Evolutionary conservation across 1,140 invertebrate genomes (phyloP).

Genomic region (Drosophila sturtevanti): DNA sequence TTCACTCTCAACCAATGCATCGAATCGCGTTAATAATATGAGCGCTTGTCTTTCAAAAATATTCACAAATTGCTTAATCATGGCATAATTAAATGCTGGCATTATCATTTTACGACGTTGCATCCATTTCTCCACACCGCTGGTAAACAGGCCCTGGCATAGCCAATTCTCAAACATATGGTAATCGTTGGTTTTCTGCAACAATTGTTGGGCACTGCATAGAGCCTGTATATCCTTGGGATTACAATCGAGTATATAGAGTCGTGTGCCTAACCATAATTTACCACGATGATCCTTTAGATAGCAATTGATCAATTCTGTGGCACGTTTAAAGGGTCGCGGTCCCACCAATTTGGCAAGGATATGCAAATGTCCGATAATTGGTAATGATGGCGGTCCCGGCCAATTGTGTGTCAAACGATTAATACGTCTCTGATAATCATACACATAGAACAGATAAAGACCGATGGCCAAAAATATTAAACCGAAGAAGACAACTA

Average conservation of each 20-base stretch:
- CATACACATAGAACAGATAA: constrained; percentile 32
- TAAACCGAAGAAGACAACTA: constrained; percentile 29
- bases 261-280: constrained; percentile 60
- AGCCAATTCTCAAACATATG: constrained; percentile 87
- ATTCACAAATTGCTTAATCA: constrained; percentile 80
- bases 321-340: constrained; percentile 31
- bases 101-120: constrained; percentile 90
- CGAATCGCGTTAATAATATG: constrained; percentile 34
- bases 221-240: constrained; percentile 69
- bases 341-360: constrained; percentile 48
- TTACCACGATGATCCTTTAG: constrained; percentile 63
- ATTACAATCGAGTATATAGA: constrained; percentile 66
- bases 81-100: constrained; percentile 94
- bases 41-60: constrained; percentile 53
- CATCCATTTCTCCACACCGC: constrained; percentile 89
- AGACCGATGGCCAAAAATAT: constrained; percentile 7
- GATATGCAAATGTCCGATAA: constrained; percentile 63
- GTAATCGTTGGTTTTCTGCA: constrained; percentile 83
- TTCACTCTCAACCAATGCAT: not conserved
- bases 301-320: constrained; percentile 32
- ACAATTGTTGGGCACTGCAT: constrained; percentile 68
- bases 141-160: constrained; percentile 86
- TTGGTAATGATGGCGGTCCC: constrained; percentile 41
- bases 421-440: constrained; percentile 47
- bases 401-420: constrained; percentile 60